Conservation (phyloP, 2,888 invertebrate species). For the Rhimphoctona megacephalus region DNA sequence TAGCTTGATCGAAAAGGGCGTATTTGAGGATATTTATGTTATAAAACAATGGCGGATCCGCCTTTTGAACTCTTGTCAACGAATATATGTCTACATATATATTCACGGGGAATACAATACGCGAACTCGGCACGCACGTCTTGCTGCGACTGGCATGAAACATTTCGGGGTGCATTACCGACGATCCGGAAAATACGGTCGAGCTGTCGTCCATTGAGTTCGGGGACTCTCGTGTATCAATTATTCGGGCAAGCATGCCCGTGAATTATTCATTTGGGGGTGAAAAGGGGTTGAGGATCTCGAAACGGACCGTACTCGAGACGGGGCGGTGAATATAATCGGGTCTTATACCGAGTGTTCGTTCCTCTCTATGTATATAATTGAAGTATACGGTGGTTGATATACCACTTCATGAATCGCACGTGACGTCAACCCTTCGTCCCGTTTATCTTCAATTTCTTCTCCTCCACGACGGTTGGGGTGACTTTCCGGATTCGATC, state of each 20-base stretch:
- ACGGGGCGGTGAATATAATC: conserved; percentile 33
- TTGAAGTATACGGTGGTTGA: conserved; percentile 15
- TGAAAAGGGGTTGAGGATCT: conserved; percentile 41
- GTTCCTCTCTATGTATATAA: conserved; percentile 27
- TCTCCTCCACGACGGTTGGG: conserved; percentile 5
- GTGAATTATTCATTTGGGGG: conserved; percentile 77
- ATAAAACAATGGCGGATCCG: neutral
- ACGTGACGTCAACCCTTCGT: conserved; percentile 71
- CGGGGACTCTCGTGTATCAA: conserved; percentile 76
- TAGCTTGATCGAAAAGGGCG: neutral
- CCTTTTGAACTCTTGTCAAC: neutral
- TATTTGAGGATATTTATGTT: neutral
- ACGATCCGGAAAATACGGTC: conserved; percentile 72
- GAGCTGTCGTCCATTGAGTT: conserved; percentile 66
- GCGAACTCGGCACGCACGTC: conserved; percentile 61
- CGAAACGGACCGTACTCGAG: conserved; percentile 53
- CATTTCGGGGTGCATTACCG: conserved; percentile 71
- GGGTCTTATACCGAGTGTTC: conserved; percentile 38
- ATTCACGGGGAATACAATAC: conserved; percentile 42
- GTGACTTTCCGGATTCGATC: conserved; percentile 38
- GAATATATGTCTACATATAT: neutral
- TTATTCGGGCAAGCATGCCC: conserved; percentile 77
- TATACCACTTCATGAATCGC: conserved; percentile 71
- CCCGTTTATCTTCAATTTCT: conserved; percentile 36
- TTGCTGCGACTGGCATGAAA: conserved; percentile 67